These are phyloP conservation scores for Plagodis pulveraria DNA, from an alignment of 2,888 invertebrate species.

Conservation along the genomic window DNA sequence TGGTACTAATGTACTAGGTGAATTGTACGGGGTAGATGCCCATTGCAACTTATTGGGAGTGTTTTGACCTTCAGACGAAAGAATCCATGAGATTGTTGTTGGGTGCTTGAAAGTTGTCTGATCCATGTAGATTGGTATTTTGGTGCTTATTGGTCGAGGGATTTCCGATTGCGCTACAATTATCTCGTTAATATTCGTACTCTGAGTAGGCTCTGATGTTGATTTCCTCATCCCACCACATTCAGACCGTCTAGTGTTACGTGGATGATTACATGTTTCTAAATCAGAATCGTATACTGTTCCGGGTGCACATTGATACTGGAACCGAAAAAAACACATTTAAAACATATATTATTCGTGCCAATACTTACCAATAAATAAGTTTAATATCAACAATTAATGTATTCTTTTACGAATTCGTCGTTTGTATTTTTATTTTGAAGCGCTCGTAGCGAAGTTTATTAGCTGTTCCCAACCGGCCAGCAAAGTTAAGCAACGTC, in stretches of 20 bases:
- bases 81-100: constrained; percentile 6
- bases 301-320: constrained; percentile 90
- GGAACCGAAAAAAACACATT: constrained; percentile 49
- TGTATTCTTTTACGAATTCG: no score
- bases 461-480: no score
- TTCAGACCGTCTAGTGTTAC: constrained; percentile 87
- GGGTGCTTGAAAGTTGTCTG: constrained; percentile 25
- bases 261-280: constrained; percentile 89
- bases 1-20: constrained; percentile 6
- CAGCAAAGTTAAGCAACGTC: no score
- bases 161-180: constrained; percentile 58
- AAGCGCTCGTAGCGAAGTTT: no score
- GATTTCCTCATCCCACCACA: constrained; percentile 77
- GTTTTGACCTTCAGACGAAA: constrained; percentile 19
- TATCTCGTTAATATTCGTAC: constrained; percentile 75
- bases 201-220: constrained; percentile 29
- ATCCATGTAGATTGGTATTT: constrained; percentile 41
- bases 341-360: no score
- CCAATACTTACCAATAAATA: no score
- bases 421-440: no score
- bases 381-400: no score
- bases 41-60: constrained; percentile 13
- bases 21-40: constrained; percentile 8
- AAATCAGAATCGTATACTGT: constrained; percentile 90
- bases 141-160: constrained; percentile 63